Percentiles rank a stretch among this genome's conserved stretches.
Conservation (phyloP, 2,113 vertebrate species). For the Pagrus major region DNA sequence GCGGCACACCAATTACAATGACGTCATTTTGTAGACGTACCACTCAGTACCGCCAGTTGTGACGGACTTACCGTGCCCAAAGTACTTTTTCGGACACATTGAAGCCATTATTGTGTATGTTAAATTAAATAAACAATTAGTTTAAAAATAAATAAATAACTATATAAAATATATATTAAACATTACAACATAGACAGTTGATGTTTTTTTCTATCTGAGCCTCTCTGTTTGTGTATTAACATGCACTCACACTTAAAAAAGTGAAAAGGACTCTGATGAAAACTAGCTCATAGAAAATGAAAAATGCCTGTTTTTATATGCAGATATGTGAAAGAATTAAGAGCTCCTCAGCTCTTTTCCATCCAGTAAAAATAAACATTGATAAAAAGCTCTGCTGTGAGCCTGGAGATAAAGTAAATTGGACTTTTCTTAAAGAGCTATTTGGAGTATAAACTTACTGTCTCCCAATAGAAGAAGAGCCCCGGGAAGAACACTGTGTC, state of each 20-base stretch:
- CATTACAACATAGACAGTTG: no score
- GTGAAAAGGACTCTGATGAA: not conserved
- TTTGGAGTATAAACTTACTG: not conserved
- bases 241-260: not conserved
- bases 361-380: not conserved
- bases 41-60: no score
- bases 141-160: no score
- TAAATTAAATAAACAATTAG: no score
- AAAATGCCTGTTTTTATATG: not conserved
- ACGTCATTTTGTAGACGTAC: no score
- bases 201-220: no score
- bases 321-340: not conserved
- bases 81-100: no score
- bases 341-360: not conserved
- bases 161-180: no score
- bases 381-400: not conserved
- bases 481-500: not conserved
- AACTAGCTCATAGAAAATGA: not conserved
- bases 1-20: no score
- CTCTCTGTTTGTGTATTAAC: not conserved
- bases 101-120: no score
- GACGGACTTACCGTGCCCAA: no score
- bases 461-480: not conserved
- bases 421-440: not conserved
- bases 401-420: not conserved